Evolutionary conservation across 2,113 vertebrate genomes (phyloP).

Genomic region (Stictonetta naevosa): DNA sequence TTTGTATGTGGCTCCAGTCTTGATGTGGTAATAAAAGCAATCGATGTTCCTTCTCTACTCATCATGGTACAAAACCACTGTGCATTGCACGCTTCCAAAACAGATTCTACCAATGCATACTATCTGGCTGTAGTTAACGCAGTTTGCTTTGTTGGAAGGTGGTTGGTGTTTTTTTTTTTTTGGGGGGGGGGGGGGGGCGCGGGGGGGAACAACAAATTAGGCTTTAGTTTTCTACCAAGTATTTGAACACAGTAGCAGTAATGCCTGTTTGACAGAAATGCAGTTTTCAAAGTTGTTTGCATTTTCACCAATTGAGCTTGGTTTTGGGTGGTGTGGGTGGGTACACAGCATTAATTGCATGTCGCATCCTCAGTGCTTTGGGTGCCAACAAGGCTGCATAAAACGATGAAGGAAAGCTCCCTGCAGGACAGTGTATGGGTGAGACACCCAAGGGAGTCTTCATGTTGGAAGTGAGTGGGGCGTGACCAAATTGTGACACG

Average conservation of each 20-base stretch:
- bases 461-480: background rate
- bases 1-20: slow-evolving; percentile 12
- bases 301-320: background rate
- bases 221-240: slow-evolving; percentile 27
- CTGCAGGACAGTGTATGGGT: background rate
- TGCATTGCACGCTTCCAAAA: background rate
- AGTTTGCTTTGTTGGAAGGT: slow-evolving; percentile 10
- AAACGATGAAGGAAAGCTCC: background rate
- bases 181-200: too few species aligned
- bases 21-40: slow-evolving; percentile 28
- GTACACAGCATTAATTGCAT: background rate
- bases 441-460: background rate
- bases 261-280: slow-evolving; percentile 45
- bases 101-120: too few species aligned
- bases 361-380: background rate
- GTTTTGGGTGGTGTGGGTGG: background rate
- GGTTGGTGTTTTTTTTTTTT: background rate
- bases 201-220: slow-evolving; percentile 25
- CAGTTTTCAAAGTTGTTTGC: slow-evolving; percentile 35
- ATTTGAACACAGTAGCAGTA: slow-evolving; percentile 27
- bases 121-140: slow-evolving; percentile 3
- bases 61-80: background rate
- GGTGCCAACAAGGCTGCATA: background rate
- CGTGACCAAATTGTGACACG: background rate
- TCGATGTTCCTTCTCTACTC: slow-evolving; percentile 16